Conservation (phyloP, 2,888 invertebrate genomes). For the Noctua janthina region DNA sequence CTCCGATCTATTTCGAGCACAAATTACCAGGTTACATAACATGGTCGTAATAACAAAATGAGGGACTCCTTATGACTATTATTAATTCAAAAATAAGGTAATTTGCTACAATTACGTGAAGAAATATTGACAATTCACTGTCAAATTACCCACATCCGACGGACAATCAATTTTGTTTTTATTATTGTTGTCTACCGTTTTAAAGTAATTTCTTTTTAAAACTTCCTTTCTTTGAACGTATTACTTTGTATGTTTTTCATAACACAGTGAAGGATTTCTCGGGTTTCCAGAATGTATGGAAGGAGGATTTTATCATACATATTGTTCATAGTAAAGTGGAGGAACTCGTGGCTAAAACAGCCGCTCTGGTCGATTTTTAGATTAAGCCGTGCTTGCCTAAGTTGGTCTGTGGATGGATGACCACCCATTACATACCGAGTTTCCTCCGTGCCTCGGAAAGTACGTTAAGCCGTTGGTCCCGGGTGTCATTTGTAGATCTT, state of each 20-base stretch:
- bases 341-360: no score
- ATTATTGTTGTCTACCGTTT: constrained; percentile 25
- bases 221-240: not conserved
- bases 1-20: constrained; percentile 29
- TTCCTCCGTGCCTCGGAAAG: no score
- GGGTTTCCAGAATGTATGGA: constrained; percentile 4
- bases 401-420: no score
- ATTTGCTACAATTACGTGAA: constrained; percentile 68
- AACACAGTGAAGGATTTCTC: not conserved
- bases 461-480: no score
- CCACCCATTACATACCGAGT: no score
- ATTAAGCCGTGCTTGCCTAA: no score
- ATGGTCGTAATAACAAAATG: constrained; percentile 27
- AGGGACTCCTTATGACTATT: constrained; percentile 41
- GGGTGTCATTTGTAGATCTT: no score
- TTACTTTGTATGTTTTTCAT: constrained; percentile 32
- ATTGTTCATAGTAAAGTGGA: constrained; percentile 19
- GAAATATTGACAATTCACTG: constrained; percentile 70
- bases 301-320: constrained; percentile 39
- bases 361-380: no score
- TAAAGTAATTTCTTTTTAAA: constrained; percentile 38
- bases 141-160: constrained; percentile 69
- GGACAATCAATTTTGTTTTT: constrained; percentile 18
- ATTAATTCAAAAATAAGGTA: constrained; percentile 66
- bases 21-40: constrained; percentile 39